Evolutionary conservation across 2,888 invertebrate species (phyloP), one percentile per base, ranked within the genome.

Genomic region (Chalcosyrphus nemorum): DNA sequence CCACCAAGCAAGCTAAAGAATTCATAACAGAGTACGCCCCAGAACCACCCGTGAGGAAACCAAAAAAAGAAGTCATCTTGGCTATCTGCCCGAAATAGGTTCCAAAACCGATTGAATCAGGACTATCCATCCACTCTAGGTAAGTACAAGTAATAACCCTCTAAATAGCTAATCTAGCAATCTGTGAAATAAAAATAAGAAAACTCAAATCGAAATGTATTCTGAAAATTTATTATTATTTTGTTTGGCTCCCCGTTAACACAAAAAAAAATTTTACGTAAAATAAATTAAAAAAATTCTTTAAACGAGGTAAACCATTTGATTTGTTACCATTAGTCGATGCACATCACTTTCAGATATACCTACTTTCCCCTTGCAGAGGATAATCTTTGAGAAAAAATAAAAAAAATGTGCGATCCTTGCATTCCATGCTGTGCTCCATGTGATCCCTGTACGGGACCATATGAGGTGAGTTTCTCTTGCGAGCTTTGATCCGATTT

Each of bases 391-490:
- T 1, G 32, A 41, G 24, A 24, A 24, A 24, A 24, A n/a, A n/a
- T 6, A 27, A 43, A 75, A 24, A 66, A 27, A 38, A 75, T 75
- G 75, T 75, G 75, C 56, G 65, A 65, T 71, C 81, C 81, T 76
- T 68, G 77, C 21, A 66, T 81, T 75, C 75, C 75, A 65, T 75
- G 75, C 4, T 88, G 88, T 85, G 86, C 87, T 72, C 89, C 89
- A 50, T 90, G 89, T 75, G 90, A 89, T 86, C 90, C 90, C 15
- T 90, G 90, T 68, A 88, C 90, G 80, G 90, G 89, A 87, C 90
- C 91, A 50, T 89, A 89, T 74, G 90, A 90, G 89, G 90, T 91
- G 86, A 89, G 89, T 68, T 17, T 52, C 6, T 6, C 24, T 32
- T 6, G 4, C 0, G 7, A 47, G 15, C 45, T 9, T 13, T 7